Base-by-base conservation (phyloP, 2,113 vertebrate genomes). In the Emydura subglobosa region DNA sequence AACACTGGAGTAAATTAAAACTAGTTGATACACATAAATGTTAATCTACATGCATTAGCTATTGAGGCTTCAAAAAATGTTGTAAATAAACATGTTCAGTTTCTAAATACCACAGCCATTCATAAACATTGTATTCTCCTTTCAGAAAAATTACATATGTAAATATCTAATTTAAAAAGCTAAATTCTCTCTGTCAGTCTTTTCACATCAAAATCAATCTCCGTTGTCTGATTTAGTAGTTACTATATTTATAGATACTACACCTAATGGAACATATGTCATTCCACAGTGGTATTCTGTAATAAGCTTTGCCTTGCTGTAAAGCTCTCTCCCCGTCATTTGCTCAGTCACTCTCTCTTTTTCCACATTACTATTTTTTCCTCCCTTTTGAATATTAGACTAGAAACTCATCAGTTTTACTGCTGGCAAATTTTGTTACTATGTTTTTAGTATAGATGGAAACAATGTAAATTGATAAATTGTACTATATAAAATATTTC, bases 301-400 rank as follows among this genome's bases (percentile, higher is more conserved):
- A 87, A 89, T 13, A 89, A 87, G 92, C 92, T 96, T 95, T 96
- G 50, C 79, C 51, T 85, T 55, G 50, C 79, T 84, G 27, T 92
- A 88, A 90, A 85, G 95, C 47, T 91, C 84, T 88, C 57, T 47
- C 24, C 31, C 59, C 95, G 86, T 61, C 86, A 79, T 91, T 68
- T n/a, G 16, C 16, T 14, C 59, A 14, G 5, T 61, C 29, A 47
- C 81, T 95, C 88, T 94, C 50, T 54, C 83, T 74, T 82, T 93
- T 88, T 44, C 11, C 29, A 8, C 31, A 5, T 82, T 6, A 50
- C n/a, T 91, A 0, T 10, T 39, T 57, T 96, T 86, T 76, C 34
- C 21, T 39, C 76, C 50, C 57, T 84, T 61, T 78, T 13, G 25
- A 44, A 29, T 78, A 22, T 4, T 47, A 81, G 89, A 87, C 79